Evolutionary conservation across 2,113 vertebrate species (phyloP), one percentile per base, ranked within the genome.

Genomic region (Cavia porcellus): DNA sequence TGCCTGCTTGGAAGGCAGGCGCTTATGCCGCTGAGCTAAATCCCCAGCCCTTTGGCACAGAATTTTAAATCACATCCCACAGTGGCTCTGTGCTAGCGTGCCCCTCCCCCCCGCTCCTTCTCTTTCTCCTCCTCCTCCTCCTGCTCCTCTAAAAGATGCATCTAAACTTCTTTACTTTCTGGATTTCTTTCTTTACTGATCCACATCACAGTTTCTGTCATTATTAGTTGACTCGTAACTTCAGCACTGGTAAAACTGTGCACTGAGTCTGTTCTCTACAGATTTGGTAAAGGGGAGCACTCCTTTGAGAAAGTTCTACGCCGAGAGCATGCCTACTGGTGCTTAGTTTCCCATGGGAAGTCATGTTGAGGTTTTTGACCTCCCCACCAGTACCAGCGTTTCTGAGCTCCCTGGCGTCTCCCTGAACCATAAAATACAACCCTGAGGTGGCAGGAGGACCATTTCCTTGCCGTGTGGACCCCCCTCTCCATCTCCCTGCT

Each of bases 81-180:
- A 0, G 99, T 99, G 75, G 98, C 98, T 80, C 98, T 15, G 25
- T 19, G 98, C 98, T 97, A 98, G 98, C 0, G 98, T 99, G 68
- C 98, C 98, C 75, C 98, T 98, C 75, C 90, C 38, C 38, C 38
- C 38, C 38, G 38, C 38, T 38, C 38, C 38, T 38, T 38, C 38
- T 38, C 38, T 38, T 38, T 2, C 38, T 38, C 38, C 38, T 38
- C 38, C 38, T 38, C 38, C 38, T 38, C 38, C 38, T 38, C 38
- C 38, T 38, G 38, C 98, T 98, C 75, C 90, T 74, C 81, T 98
- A 99, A 90, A 94, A 91, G 75, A 10, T 95, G 93, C 98, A 99
- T 93, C 92, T 70, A 98, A 35, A 19, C 32, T 35, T 35, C 35
- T 55, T 80, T 80, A 17, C 50, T 80, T 32, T 47, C 28, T 52